Conservation (phyloP, 2,113 vertebrate genomes). For the Nothoprocta pentlandii region DNA sequence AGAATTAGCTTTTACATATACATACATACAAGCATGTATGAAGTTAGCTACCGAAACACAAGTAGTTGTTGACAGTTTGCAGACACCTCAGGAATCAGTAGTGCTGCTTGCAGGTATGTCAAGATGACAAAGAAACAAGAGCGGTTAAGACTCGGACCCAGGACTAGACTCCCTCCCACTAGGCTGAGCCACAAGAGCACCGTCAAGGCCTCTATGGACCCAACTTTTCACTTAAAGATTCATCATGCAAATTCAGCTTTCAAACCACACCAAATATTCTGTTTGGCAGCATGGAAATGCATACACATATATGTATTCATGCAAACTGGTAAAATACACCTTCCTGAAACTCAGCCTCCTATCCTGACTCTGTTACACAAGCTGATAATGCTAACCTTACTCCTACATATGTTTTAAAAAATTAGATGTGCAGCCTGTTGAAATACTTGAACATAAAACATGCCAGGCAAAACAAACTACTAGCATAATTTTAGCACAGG, state of each 20-base stretch:
- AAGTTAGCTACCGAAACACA: conserved; percentile 19
- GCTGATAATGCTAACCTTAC: background rate
- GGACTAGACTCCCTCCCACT: rapidly evolving
- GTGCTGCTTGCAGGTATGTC: background rate
- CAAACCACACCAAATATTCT: background rate
- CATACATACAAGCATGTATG: background rate
- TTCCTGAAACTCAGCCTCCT: background rate
- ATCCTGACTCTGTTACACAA: background rate
- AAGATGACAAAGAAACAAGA: conserved; percentile 22
- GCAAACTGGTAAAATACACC: background rate
- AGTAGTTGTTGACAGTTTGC: conserved; percentile 10
- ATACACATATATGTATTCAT: background rate
- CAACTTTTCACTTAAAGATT: conserved; percentile 1
- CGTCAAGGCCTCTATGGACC: rapidly evolving
- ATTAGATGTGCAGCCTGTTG: background rate
- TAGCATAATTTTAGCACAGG: background rate
- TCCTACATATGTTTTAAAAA: background rate
- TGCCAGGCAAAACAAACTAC: background rate
- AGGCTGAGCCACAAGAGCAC: background rate
- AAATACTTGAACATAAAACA: background rate
- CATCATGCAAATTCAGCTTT: background rate
- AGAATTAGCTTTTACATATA: no score
- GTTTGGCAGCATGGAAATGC: background rate
- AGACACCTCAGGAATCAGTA: background rate
- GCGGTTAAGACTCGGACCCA: background rate